Evolutionary conservation across 2,113 vertebrate species (phyloP), one percentile per base, ranked within the genome.

Genomic region (Scopus umbretta): DNA sequence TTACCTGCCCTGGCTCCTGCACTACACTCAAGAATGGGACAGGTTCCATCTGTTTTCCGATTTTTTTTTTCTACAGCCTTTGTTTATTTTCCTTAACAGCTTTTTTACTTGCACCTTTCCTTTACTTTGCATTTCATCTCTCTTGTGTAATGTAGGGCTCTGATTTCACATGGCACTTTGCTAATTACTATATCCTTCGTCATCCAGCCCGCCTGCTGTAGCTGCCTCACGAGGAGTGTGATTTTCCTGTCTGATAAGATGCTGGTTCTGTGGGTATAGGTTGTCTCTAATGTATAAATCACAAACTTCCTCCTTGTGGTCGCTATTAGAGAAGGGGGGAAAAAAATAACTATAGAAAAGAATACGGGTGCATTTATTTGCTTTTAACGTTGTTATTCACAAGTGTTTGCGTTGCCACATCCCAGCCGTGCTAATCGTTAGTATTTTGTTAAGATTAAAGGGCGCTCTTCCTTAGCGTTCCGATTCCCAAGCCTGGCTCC

Each of bases 121-220:
- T 94, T 95, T 59, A 49, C 66, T 91, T 94, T 88, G 71, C 62
- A 59, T 97, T 92, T 83, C 59, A 17, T 59, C 53, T 78, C 91
- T 85, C 74, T 32, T 66, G 87, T 86, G 95, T 91, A 63, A 76
- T 86, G 92, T 82, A 94, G 81, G 67, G 83, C 89, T 94, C 93
- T 86, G 71, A 94, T 96, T 97, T 91, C 91, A 90, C 55, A 6
- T 90, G 91, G 91, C 93, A 80, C 94, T 92, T 88, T 71, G 94
- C 81, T 97, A 96, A 96, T 96, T 96, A 95, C 81, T 59, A 16
- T 78, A 71, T 59, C 59, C 67, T 76, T 88, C 53, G 2, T 88
- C 94, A 71, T 59, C 22, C 84, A 90, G 59, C 87, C 88, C 76
- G 90, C 78, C 84, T 91, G 70, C 80, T 16, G 2, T 92, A 68